Evolutionary conservation across 2,888 invertebrate species (phyloP).

Genomic region (Drosophila ochracea): DNA sequence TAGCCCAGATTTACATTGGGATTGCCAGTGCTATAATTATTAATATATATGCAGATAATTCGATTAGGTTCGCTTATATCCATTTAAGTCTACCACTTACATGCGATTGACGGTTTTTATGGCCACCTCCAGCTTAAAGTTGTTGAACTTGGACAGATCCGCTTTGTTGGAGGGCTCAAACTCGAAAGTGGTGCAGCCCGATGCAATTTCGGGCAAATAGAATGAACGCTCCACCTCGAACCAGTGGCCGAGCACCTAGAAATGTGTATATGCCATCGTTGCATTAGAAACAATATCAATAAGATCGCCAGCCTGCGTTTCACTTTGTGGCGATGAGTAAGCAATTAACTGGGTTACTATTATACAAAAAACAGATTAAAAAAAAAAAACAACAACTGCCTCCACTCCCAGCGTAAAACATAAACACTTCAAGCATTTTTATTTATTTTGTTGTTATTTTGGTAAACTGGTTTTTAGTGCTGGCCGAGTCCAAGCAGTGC

Average conservation of each 20-base stretch:
- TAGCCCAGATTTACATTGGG: conserved; percentile 88
- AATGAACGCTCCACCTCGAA: conserved; percentile 92
- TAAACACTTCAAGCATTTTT: conserved; percentile 50
- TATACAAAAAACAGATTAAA: conserved; percentile 29
- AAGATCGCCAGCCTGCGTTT: conserved; percentile 44
- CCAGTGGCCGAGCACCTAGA: conserved; percentile 88
- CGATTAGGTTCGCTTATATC: not conserved
- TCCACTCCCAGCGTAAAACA: conserved; percentile 57
- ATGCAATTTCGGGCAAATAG: conserved; percentile 90
- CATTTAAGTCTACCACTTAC: conserved; percentile 84
- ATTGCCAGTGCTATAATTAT: conserved; percentile 87
- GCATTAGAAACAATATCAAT: conserved; percentile 21
- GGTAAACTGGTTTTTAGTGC: conserved; percentile 55
- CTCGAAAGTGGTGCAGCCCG: conserved; percentile 89
- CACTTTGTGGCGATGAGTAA: conserved; percentile 52
- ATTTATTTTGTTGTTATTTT: conserved; percentile 30
- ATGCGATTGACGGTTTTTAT: conserved; percentile 89
- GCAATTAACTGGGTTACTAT: conserved; percentile 70
- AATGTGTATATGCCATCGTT: conserved; percentile 8
- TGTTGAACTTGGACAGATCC: conserved; percentile 84
- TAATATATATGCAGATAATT: not conserved
- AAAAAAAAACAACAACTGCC: conserved; percentile 20
- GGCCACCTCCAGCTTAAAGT: conserved; percentile 87
- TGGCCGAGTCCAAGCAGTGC: conserved; percentile 23
- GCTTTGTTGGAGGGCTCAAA: conserved; percentile 85